Evolutionary conservation across 2,113 vertebrate genomes (phyloP), one percentile per base, ranked within the genome.

Genomic region (Amphiprion ocellaris): DNA sequence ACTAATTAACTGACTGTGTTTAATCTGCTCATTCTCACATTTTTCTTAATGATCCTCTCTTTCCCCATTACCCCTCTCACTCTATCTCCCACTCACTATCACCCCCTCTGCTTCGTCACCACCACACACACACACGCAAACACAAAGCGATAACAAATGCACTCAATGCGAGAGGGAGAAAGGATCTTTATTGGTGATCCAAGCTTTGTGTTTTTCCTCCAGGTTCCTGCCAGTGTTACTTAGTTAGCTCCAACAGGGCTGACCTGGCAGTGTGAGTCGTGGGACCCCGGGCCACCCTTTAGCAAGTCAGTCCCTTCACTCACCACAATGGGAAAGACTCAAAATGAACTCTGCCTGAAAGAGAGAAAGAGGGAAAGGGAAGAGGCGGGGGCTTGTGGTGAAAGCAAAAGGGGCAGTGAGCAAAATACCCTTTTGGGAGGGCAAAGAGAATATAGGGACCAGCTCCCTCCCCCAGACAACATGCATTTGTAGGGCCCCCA

Each of bases 171-270:
- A 86, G 50, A 28, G 60, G 64, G 55, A 93, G 94, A 96, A 96
- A 95, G 92, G 75, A 61, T 92, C 94, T 96, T 96, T 96, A 95
- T 95, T 94, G 92, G 90, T 77, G 73, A 83, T 86, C 87, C 49
- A 83, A 73, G 88, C 92, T 95, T 96, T 96, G 94, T 96, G 90
- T 67, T 66, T 79, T 69, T n/a, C 3, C 17, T 58, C 66, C 69
- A 81, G 68, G 82, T 88, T 87, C 88, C 81, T 82, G 79, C 74
- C 79, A 77, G 69, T 79, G 74, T 89, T 86, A 61, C 73, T 85
- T 73, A 56, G 87, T 89, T 79, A 90, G 90, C 93, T 95, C 92
- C 94, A 92, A 92, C 83, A 11, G 94, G 81, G 87, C 90, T 93
- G 95, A 94, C 94, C 90, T 86, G 4, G 56, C 91, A 91, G 50